A percentile compares a stretch with the other conserved stretches of the same genome.
phyloP scores from a whole-genome alignment of 2,113 vertebrate species.

The Chionomys nivalis region DNA sequence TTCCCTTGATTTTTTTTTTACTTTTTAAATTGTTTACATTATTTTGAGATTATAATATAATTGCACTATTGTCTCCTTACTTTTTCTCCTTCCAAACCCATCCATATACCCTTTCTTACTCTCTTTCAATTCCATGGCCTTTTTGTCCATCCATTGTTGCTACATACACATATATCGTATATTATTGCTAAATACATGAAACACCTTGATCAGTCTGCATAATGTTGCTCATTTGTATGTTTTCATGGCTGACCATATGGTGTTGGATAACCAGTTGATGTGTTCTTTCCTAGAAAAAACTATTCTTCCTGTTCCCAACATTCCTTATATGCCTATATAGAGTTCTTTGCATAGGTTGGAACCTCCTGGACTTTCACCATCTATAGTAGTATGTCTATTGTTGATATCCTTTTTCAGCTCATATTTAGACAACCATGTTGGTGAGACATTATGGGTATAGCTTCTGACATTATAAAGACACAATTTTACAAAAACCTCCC shows the following conservation, averaged over 20 bases:
- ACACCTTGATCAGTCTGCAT: not conserved
- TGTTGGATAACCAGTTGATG: not conserved
- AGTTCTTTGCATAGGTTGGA: not conserved
- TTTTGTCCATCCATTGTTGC: not conserved
- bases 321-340: not conserved
- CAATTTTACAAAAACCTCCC: not conserved
- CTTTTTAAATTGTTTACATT: not conserved
- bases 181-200: not conserved
- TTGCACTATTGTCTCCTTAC: not conserved
- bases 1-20: not conserved
- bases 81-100: not conserved
- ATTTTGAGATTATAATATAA: not conserved
- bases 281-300: not conserved
- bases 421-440: not conserved
- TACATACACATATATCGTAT: not conserved
- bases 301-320: not conserved
- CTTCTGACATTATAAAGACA: not conserved
- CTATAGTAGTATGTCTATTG: not conserved
- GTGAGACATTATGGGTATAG: not conserved
- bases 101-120: not conserved
- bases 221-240: not conserved
- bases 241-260: not conserved
- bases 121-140: not conserved
- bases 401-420: not conserved
- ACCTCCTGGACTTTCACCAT: not conserved